Conservation (phyloP, 2,797 vertebrate genomes). For the Carcharodon carcharias region DNA sequence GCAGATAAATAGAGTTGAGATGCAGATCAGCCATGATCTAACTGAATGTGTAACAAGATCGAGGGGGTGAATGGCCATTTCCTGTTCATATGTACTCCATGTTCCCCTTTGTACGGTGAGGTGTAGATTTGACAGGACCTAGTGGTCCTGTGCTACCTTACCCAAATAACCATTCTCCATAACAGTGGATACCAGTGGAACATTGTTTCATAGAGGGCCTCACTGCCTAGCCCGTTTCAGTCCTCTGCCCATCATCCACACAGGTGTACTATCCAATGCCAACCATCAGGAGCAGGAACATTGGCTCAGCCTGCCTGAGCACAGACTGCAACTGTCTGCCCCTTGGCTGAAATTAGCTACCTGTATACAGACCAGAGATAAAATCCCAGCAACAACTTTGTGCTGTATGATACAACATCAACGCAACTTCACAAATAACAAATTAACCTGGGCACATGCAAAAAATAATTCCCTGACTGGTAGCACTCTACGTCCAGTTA, state of each 20-base stretch:
- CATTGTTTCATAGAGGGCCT: not conserved
- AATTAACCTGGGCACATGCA: not conserved
- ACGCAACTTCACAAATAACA: not conserved
- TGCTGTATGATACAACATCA: too few species aligned
- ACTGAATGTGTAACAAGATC: not conserved
- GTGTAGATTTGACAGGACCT: not conserved
- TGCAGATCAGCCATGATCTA: not conserved
- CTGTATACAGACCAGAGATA: not conserved
- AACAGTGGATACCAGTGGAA: not conserved
- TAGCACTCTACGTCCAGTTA: not conserved
- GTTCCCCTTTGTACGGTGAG: not conserved
- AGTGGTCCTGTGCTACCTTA: not conserved
- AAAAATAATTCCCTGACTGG: too few species aligned
- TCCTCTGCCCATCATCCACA: too few species aligned
- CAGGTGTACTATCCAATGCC: not conserved
- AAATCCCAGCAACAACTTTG: not conserved
- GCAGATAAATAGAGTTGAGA: not conserved
- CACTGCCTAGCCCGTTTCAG: not conserved
- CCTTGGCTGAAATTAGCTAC: not conserved
- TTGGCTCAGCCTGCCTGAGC: not conserved
- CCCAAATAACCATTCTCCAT: not conserved
- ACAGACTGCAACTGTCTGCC: not conserved
- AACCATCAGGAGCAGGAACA: not conserved
- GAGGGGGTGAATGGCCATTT: not conserved
- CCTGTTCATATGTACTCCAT: not conserved